Percentiles rank a stretch among this genome's conserved stretches.
Conservation (phyloP, 2,113 vertebrate genomes). For the Myotis yumanensis region DNA sequence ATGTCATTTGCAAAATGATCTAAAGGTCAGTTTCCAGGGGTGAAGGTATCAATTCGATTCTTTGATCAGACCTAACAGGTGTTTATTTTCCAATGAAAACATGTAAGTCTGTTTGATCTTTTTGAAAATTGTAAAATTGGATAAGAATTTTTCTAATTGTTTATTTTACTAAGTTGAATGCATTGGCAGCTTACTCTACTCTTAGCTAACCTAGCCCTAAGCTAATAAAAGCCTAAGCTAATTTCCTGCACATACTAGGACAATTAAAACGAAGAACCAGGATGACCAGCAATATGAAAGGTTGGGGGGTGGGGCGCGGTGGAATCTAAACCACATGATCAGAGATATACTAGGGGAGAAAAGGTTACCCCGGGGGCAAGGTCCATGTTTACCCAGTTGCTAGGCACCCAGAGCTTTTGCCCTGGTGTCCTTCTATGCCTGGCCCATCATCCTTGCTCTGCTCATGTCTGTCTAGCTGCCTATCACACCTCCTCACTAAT, state of each 20-base stretch:
- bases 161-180: neutral
- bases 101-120: neutral
- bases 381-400: neutral
- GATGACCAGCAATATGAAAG: neutral
- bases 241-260: neutral
- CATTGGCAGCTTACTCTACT: neutral
- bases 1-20: too few species aligned
- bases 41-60: too few species aligned
- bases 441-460: neutral
- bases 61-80: neutral
- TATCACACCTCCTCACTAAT: conserved; percentile 41
- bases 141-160: neutral
- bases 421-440: neutral
- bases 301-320: neutral
- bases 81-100: conserved; percentile 20
- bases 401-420: neutral
- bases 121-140: conserved; percentile 15
- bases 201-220: neutral
- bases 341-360: neutral
- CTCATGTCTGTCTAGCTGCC: neutral
- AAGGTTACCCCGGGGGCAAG: neutral
- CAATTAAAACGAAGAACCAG: conserved; percentile 38
- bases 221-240: neutral
- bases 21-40: too few species aligned
- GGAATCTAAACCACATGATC: neutral